These are phyloP conservation scores for Macrosoma leucophasiata DNA, from an alignment of 2,888 invertebrate genomes.

Conservation along the genomic window DNA sequence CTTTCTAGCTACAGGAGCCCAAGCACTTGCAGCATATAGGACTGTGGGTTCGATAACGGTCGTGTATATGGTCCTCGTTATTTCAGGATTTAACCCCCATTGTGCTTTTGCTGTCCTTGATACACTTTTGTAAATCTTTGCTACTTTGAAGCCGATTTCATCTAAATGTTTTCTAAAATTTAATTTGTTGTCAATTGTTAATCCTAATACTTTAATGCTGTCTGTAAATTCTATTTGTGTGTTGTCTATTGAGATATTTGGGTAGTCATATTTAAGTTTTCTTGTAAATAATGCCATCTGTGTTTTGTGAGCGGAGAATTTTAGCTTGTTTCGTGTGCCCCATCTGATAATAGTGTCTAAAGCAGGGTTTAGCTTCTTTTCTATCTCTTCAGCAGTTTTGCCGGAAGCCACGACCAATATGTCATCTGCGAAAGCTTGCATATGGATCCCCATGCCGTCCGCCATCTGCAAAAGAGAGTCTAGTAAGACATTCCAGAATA, in stretches of 20 bases:
- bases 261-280: constrained; percentile 14
- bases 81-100: constrained; percentile 12
- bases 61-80: background rate
- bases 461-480: constrained; percentile 12
- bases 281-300: constrained; percentile 14
- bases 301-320: constrained; percentile 20
- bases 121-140: constrained; percentile 8
- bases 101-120: constrained; percentile 5
- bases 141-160: constrained; percentile 4
- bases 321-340: constrained; percentile 17
- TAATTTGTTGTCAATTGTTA: constrained; percentile 8
- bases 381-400: background rate
- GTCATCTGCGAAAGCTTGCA: constrained; percentile 27
- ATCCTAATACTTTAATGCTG: constrained; percentile 10
- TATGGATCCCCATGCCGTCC: background rate
- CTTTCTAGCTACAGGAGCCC: background rate
- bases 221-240: background rate
- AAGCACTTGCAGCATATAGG: constrained; percentile 5
- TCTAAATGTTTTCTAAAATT: constrained; percentile 9
- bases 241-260: constrained; percentile 11
- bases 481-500: constrained; percentile 22
- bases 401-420: constrained; percentile 12
- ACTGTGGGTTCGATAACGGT: constrained; percentile 4
- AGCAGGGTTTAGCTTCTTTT: constrained; percentile 1
- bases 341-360: constrained; percentile 9